These are phyloP conservation scores for Malurus alboscapulatus DNA, from an alignment of 2,113 vertebrate genomes.

Conservation along the genomic window DNA sequence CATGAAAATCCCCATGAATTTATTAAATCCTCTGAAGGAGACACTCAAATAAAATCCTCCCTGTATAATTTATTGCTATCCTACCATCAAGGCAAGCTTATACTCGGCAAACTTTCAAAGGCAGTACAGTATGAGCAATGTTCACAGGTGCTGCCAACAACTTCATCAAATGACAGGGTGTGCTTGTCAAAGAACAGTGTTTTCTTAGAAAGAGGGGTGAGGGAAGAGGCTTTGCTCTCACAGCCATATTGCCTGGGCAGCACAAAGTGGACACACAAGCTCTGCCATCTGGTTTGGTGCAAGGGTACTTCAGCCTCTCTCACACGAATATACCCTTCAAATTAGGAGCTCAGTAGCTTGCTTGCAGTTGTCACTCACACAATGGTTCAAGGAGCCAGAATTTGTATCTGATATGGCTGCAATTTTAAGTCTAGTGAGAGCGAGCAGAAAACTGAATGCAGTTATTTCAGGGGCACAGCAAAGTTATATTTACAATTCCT, in stretches of 20 bases:
- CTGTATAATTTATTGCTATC: not conserved
- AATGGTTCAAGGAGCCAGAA: not conserved
- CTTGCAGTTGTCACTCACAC: not conserved
- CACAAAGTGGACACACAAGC: not conserved
- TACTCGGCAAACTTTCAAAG: not conserved
- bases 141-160: not conserved
- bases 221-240: not conserved
- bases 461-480: not conserved
- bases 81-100: not conserved
- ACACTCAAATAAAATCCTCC: not conserved
- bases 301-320: not conserved
- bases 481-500: not conserved
- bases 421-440: not conserved
- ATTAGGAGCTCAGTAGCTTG: not conserved
- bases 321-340: not conserved
- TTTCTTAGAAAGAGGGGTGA: not conserved
- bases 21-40: not conserved
- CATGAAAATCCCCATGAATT: not conserved
- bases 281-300: not conserved
- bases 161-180: not conserved
- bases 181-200: not conserved
- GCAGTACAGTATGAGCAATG: not conserved
- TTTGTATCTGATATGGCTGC: not conserved
- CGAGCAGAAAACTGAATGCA: not conserved
- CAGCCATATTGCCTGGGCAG: not conserved